Evolutionary conservation across 2,113 vertebrate genomes (phyloP).

Genomic region (Baryphthengus martii): DNA sequence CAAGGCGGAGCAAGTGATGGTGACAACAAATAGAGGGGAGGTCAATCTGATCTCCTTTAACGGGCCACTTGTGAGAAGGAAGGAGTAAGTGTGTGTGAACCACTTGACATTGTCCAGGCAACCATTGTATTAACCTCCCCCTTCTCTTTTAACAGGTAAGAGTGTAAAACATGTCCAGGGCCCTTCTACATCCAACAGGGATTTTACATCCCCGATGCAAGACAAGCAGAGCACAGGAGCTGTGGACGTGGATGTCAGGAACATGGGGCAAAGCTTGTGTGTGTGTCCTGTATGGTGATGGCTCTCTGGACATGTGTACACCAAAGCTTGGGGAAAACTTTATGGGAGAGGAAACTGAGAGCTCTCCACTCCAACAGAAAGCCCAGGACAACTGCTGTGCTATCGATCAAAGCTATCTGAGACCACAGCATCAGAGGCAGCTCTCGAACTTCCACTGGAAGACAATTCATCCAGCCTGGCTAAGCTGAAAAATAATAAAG

Average conservation of each 20-base stretch:
- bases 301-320: not conserved
- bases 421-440: not conserved
- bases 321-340: not conserved
- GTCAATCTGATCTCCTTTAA: not conserved
- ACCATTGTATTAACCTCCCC: not conserved
- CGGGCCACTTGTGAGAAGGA: not conserved
- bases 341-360: not conserved
- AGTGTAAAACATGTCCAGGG: not conserved
- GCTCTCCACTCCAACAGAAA: not conserved
- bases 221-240: not conserved
- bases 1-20: not conserved
- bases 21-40: not conserved
- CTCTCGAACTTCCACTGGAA: not conserved
- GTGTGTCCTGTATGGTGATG: not conserved
- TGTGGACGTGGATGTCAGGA: not conserved
- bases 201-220: accelerated
- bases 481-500: not conserved
- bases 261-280: accelerated
- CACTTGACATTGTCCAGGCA: not conserved
- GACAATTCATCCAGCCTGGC: not conserved
- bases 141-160: not conserved
- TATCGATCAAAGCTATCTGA: not conserved
- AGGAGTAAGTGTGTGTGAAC: not conserved
- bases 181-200: not conserved
- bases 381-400: not conserved